Base-by-base conservation (phyloP, 2,888 invertebrate genomes). In the Caenorhabditis imperialis region DNA sequence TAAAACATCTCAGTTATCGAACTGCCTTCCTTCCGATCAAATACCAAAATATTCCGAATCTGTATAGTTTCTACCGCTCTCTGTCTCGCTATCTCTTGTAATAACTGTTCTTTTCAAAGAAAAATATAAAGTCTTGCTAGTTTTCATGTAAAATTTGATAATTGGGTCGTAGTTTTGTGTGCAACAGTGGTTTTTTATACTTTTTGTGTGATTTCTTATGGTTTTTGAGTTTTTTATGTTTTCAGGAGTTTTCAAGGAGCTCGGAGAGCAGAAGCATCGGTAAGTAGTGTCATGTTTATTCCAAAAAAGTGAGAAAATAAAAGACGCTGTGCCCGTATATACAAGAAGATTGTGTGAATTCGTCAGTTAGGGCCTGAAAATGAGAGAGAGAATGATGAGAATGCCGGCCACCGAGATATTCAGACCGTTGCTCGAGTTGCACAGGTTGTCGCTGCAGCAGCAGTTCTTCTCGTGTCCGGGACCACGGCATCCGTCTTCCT, bases 401-500 rank as follows among this genome's bases (percentile, higher is more conserved):
- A 69, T 72, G 27, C 76, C 76, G 12, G 72, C 77, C 4, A 61
- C 25, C 12, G 58, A 27, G 18, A 62, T 50, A 33, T 54, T 69
- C 62, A 77, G 58, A 72, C 72, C 73, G 63, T 78, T 75, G 63
- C 75, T 73, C 40, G 78, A 78, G 35, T 82, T 82, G 74, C 82
- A 82, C 23, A 79, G 48, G 60, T 81, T 75, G 42, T 75, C 79
- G 23, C 62, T 62, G 57, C 82, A 82, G 50, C 82, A 82, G 54
- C 82, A 82, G 14, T 57, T 48, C 40, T 77, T 77, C 48, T 78
- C 79, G 67, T 76, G 67, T 20, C 65, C 69, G 0, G 76, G 67
- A 7, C 82, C 80, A 3, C 42, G 45, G 61, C 82, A 82, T 6
- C 82, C 82, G 18, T 67, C 58, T 63, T 82, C 75, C 82, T 82